Conservation (phyloP, 1,140 invertebrate species). For the Eufriesea mexicana region DNA sequence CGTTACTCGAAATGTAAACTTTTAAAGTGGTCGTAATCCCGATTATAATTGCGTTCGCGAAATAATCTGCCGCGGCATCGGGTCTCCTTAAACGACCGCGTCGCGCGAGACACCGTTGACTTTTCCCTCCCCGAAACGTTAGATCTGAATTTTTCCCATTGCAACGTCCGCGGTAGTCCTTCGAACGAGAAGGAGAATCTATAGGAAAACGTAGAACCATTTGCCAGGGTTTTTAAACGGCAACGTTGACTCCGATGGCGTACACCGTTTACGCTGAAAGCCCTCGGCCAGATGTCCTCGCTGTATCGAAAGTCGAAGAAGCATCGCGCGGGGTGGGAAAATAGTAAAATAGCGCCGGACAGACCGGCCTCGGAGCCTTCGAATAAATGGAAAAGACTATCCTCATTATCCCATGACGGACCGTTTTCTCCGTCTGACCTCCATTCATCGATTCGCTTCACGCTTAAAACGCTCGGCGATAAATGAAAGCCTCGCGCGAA, state of each 20-base stretch:
- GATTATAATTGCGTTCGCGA: slow-evolving; percentile 31
- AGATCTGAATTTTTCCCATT: neutral
- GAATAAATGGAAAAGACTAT: slow-evolving; percentile 42
- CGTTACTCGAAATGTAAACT: slow-evolving; percentile 21
- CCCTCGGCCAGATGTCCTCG: neutral
- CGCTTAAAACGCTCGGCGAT: slow-evolving; percentile 22
- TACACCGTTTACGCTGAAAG: neutral
- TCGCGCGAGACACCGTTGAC: neutral
- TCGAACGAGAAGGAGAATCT: neutral
- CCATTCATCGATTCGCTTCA: slow-evolving; percentile 51
- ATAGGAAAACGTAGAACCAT: neutral
- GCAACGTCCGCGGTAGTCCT: neutral
- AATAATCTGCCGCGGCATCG: neutral
- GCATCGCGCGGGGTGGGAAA: neutral
- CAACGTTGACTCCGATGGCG: neutral
- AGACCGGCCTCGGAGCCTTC: slow-evolving; percentile 5
- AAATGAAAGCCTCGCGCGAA: slow-evolving; percentile 20
- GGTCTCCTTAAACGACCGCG: neutral
- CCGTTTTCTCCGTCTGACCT: neutral
- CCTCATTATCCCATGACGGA: slow-evolving; percentile 51
- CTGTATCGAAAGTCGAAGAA: neutral
- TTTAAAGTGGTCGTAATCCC: slow-evolving; percentile 32
- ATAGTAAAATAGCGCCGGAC: neutral
- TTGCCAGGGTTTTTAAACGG: neutral
- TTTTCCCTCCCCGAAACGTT: neutral